Conservation (phyloP, 2,797 vertebrate species). For the Gastrophryne carolinensis region DNA sequence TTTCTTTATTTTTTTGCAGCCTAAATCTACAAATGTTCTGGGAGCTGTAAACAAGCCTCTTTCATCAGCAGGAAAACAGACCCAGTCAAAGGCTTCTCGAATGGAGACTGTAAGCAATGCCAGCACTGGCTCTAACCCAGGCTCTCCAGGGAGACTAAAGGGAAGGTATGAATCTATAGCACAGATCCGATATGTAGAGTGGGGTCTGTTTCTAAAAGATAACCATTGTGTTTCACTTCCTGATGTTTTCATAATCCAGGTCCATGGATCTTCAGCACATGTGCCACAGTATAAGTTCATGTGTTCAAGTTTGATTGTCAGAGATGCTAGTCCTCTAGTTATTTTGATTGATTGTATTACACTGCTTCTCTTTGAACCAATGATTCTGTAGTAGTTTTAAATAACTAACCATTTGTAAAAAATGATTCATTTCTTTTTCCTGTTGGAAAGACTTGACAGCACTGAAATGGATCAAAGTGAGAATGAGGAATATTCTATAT, state of each 20-base stretch:
- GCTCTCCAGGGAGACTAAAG: slow-evolving; percentile 91
- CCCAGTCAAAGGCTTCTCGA: slow-evolving; percentile 92
- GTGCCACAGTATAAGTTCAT: no score
- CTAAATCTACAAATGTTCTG: slow-evolving; percentile 95
- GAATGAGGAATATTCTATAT: slow-evolving; percentile 90
- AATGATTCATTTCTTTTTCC: neutral
- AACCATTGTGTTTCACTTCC: no score
- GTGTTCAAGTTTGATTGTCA: no score
- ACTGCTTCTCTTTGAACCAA: no score
- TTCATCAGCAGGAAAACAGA: slow-evolving; percentile 92
- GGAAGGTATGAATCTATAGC: slow-evolving; percentile 72
- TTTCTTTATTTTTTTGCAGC: slow-evolving; percentile 74
- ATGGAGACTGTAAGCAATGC: slow-evolving; percentile 98
- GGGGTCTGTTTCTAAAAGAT: no score
- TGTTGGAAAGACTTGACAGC: slow-evolving; percentile 78
- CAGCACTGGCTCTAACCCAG: slow-evolving; percentile 92
- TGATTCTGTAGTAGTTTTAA: no score
- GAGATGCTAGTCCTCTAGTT: no score
- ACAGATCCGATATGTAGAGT: neutral
- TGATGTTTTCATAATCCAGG: no score
- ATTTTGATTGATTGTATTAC: no score
- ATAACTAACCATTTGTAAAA: no score
- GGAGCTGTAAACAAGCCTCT: slow-evolving; percentile 97
- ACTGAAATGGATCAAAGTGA: slow-evolving; percentile 94
- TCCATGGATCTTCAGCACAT: no score